Evolutionary conservation across 2,888 invertebrate species (phyloP), one percentile per base, ranked within the genome.

Genomic region (Andricus quercusramuli): DNA sequence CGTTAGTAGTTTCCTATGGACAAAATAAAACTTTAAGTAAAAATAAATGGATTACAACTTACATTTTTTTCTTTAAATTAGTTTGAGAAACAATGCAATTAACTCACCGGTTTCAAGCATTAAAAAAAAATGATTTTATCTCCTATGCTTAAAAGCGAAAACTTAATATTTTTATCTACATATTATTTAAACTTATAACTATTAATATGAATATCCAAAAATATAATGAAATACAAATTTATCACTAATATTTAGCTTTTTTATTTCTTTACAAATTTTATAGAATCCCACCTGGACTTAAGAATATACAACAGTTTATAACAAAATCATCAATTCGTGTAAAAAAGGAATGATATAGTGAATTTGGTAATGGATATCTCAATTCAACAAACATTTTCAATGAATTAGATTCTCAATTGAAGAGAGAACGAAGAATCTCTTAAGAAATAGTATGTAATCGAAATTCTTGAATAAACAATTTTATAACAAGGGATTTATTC

Each of bases 1-100:
- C 0, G 99, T 99, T 78, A 99, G 0, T 56, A n/a, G 94, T 99
- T 93, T 99, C 99, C 94, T 83, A 94, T 84, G 11, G 2, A 22
- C n/a, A 56, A 95, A 95, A 86, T 47, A 44, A 80, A 29, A 80
- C 32, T 11, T 47, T 17, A 47, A 47, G 15, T 47, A 47, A 47
- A 47, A 47, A 47, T 47, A 47, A 47, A 47, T 17, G 17, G 47
- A 47, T 17, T 17, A 15, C 15, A 15, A 15, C 41, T 13, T 13
- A 41, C 13, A 41, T 2, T 41, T 41, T 41, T 13, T 41, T 41
- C 8, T 41, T 41, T 2, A 11, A 41, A 41, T 41, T 41, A 41
- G 0, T 41, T 41, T 13, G 13, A 41, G 41, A 41, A 37, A 37
- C 51, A n/a, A 56, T 56, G n/a, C 11, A 56, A n/a, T n/a, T 11